A percentile compares a stretch with the other conserved stretches of the same genome.
Evolutionary conservation across 2,888 invertebrate genomes (phyloP).

Genomic region (Syrista parreyssii): DNA sequence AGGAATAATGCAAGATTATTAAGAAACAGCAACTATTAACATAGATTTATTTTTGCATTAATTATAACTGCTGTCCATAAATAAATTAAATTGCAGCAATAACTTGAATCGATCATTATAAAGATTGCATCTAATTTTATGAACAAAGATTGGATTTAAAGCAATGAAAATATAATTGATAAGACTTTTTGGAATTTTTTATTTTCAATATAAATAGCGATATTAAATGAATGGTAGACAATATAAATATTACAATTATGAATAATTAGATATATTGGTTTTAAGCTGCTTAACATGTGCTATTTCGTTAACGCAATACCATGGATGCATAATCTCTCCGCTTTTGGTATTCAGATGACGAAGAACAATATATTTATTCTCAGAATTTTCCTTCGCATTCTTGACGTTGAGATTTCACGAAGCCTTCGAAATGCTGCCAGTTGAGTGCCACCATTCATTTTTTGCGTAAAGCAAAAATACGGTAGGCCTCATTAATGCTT

Average conservation of each 20-base stretch:
- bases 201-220: slow-evolving; percentile 33
- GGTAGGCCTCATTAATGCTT: neutral
- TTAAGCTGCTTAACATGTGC: slow-evolving; percentile 19
- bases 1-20: neutral
- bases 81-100: neutral
- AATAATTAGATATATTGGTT: slow-evolving; percentile 23
- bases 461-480: neutral
- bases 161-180: neutral
- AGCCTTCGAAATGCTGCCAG: neutral
- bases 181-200: slow-evolving; percentile 13
- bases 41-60: neutral
- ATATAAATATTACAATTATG: slow-evolving; percentile 29
- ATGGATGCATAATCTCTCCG: neutral
- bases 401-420: neutral
- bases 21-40: neutral
- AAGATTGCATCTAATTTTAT: neutral
- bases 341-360: neutral
- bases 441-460: neutral
- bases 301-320: slow-evolving; percentile 14
- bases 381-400: neutral
- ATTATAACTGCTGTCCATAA: neutral
- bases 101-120: neutral
- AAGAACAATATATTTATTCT: neutral
- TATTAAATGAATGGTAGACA: slow-evolving; percentile 27
- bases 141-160: neutral